Evolutionary conservation across 2,113 vertebrate species (phyloP), one percentile per base, ranked within the genome.

Genomic region (Vidua macroura): DNA sequence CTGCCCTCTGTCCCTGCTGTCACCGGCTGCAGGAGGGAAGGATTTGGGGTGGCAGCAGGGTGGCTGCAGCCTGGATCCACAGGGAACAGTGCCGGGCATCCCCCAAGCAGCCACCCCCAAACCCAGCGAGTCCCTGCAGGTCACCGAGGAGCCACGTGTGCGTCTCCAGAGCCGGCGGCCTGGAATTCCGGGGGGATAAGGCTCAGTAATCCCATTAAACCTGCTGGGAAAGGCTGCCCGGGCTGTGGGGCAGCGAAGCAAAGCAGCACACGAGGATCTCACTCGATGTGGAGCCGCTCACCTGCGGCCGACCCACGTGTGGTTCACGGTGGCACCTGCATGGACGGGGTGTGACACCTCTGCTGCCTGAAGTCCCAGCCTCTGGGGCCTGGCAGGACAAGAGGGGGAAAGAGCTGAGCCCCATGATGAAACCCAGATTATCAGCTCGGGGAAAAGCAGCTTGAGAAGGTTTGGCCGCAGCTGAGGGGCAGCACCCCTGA

Each of bases 121-220:
- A 52, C 7, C 41, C 10, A 33, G 70, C 11, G 1, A 66, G 43
- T 18, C 56, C 44, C 46, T 46, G 81, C 13, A 1, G 53, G 76
- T 64, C 79, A 70, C 75, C 56, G 23, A 35, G 15, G 3, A 69
- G 7, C 83, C 82, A 64, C 41, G 60, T 76, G 82, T 13, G 64
- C 23, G 6, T 18, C 89, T 84, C 88, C 72, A 18, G 63, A 91
- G 89, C 22, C 9, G 49, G 41, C 8, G 52, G 86, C 80, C 86
- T 94, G 94, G 95, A 91, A 95, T 95, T 88, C 77, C 19, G 46
- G 24, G 21, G 63, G 87, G 39, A 89, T 95, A 88, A 95, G 35
- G 83, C 66, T 70, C 85, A 6, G 68, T 93, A 96, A 97, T 96
- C 96, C 90, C 13, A 0, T 77, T 93, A 95, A 91, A 93, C 44